Evolutionary conservation across 2,888 invertebrate species (phyloP).

Genomic region (Drosophila cracens): DNA sequence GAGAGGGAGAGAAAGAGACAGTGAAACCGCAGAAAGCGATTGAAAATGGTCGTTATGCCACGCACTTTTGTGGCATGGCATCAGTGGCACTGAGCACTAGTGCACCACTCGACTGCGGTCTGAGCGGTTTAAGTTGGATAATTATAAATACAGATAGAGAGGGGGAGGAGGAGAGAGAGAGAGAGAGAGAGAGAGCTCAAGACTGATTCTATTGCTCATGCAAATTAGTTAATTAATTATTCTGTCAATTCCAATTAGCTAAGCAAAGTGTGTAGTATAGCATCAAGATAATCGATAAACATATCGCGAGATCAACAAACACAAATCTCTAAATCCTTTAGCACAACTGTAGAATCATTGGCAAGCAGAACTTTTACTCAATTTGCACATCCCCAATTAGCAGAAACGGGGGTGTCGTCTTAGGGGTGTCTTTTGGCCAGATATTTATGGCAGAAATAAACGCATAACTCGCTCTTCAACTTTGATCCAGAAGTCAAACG

Average conservation of each 20-base stretch:
- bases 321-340: background rate
- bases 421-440: background rate
- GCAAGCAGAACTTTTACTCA: too few species aligned
- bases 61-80: conserved; percentile 56
- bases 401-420: background rate
- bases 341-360: background rate
- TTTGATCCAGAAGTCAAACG: conserved; percentile 39
- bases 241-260: background rate
- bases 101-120: conserved; percentile 34
- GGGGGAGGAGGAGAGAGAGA: background rate
- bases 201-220: background rate
- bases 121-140: background rate
- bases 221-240: background rate
- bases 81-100: background rate
- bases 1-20: background rate
- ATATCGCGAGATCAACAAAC: background rate
- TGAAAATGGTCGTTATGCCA: conserved; percentile 67
- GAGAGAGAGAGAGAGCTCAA: background rate
- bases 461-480: conserved; percentile 39
- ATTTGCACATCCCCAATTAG: background rate
- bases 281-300: background rate
- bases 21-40: conserved; percentile 49
- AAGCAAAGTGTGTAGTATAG: background rate
- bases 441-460: conserved; percentile 24
- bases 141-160: background rate